These are phyloP conservation scores for Apeltes quadracus DNA, from an alignment of 2,113 vertebrate genomes.

Conservation along the genomic window DNA sequence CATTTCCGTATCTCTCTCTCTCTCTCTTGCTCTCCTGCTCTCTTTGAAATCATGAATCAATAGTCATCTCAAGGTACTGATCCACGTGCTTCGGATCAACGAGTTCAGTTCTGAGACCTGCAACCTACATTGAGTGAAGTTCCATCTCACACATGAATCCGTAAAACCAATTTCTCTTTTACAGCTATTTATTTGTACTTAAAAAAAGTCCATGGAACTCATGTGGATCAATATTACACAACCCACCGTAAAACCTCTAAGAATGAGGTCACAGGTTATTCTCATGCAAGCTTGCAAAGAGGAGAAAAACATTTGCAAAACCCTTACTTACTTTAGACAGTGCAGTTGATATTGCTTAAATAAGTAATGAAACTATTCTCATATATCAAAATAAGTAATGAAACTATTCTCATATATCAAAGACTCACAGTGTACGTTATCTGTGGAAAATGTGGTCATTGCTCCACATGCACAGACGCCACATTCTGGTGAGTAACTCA, in stretches of 20 bases:
- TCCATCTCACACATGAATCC: neutral
- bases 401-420: neutral
- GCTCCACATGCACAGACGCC: neutral
- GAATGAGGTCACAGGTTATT: conserved; percentile 21
- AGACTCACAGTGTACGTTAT: neutral
- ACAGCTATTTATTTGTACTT: neutral
- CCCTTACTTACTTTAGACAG: neutral
- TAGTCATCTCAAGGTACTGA: neutral
- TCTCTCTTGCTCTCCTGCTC: neutral
- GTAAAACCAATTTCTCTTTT: neutral
- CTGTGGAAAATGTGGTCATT: neutral
- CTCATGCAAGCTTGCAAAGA: neutral
- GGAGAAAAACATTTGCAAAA: conserved; percentile 5
- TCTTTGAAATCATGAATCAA: neutral
- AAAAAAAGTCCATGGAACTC: neutral
- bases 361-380: neutral
- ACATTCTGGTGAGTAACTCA: conserved; percentile 29
- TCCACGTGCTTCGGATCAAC: neutral
- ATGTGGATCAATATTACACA: neutral
- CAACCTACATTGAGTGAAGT: conserved; percentile 5
- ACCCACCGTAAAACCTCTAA: conserved; percentile 1
- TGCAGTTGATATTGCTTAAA: neutral
- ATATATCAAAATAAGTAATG: neutral
- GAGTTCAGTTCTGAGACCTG: conserved; percentile 3
- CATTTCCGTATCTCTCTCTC: neutral